Base-by-base conservation (phyloP, 1,140 invertebrate genomes). In the Zaprionus taronus region DNA sequence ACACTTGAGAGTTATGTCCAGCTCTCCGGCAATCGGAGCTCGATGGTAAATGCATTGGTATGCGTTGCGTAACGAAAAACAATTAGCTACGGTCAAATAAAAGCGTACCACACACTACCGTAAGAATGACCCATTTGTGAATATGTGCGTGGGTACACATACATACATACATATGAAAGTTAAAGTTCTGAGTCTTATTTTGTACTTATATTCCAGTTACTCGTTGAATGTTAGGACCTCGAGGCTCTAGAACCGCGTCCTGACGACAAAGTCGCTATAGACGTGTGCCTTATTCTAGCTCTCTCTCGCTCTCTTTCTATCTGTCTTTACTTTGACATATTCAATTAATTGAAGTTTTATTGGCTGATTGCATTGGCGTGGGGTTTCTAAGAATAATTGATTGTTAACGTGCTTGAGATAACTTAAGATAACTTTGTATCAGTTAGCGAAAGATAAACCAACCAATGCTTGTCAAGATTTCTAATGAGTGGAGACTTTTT, bases 81-180 rank as follows among this genome's bases (percentile, higher is more conserved):
- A 89, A 89, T 89, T 89, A 89, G 84, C 84, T 89, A 75, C 85
- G 85, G 81, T 78, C 79, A 89, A 89, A 89, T 90, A 84, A 89
- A 89, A 89, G 71, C 44, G 67, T 56, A 74, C 55, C 31, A 72
- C 44, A 31, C 71, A 22, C 66, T 51, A 47, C 64, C 56, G 65
- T 72, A 51, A 11, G 31, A 11, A 71, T 63, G 65, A 20, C 34
- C 53, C 38, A 44, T 56, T 66, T 56, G 20, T 55, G 26, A n/a
- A n/a, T 47, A 6, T 47, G 36, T 49, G 49, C 34, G 36, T 60
- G 36, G 51, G 34, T 22, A 14, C 63, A 14, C 17, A 17, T 44
- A 28, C 12, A 26, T 44, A 28, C 12, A 26, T 55, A 34, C 38
- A 38, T 51, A 38, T 65, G 75, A 57, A 66, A 49, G 31, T 34